Conservation (phyloP, 2,888 invertebrate species). For the Tachina grossa region DNA sequence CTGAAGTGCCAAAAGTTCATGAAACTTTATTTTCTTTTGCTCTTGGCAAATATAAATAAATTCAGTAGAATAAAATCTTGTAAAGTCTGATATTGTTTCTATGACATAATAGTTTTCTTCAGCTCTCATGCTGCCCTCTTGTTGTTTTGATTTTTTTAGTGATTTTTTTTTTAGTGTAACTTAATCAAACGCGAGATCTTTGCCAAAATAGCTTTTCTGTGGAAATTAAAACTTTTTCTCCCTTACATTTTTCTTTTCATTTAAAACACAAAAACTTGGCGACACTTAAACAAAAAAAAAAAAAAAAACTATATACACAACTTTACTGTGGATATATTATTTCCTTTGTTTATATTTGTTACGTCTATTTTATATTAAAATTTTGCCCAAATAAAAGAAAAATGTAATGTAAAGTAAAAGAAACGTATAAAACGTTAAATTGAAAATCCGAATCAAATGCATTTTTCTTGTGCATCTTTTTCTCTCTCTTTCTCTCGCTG, state of each 20-base stretch:
- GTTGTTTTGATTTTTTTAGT: background rate
- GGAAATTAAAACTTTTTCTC: slow-evolving; percentile 71
- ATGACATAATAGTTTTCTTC: no score
- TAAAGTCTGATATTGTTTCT: no score
- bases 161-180: slow-evolving; percentile 16
- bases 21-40: no score
- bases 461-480: slow-evolving; percentile 27
- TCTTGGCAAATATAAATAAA: no score
- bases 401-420: slow-evolving; percentile 1
- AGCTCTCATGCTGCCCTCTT: no score
- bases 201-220: slow-evolving; percentile 73
- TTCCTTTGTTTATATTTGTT: slow-evolving; percentile 58
- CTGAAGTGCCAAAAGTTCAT: no score
- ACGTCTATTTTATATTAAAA: slow-evolving; percentile 55
- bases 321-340: slow-evolving; percentile 43
- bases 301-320: background rate
- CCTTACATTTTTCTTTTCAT: slow-evolving; percentile 9
- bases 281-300: slow-evolving; percentile 40
- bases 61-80: no score
- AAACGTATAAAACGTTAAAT: slow-evolving; percentile 11
- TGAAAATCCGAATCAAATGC: slow-evolving; percentile 47
- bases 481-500: background rate
- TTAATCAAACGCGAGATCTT: slow-evolving; percentile 63
- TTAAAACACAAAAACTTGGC: slow-evolving; percentile 59
- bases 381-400: slow-evolving; percentile 14